Base-by-base conservation (phyloP, 37 sponge, comb jelly and placozoan genomes). In the Diacarnus erythraeanus region DNA sequence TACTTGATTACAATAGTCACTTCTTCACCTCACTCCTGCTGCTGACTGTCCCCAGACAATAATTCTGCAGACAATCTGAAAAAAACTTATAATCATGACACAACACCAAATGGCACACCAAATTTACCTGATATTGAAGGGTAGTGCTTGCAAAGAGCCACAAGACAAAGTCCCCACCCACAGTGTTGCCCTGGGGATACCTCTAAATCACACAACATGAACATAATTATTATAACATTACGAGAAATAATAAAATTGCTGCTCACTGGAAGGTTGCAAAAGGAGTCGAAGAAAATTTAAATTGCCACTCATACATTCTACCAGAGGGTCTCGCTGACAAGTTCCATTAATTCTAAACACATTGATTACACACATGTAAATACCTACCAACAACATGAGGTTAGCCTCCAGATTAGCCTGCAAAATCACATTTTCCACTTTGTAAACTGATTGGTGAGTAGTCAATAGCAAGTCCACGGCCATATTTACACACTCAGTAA, bases 241-340 rank as follows among this genome's bases (percentile, higher is more conserved):
- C n/a, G n/a, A n/a, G n/a, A n/a, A n/a, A n/a, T n/a, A n/a, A n/a
- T n/a, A n/a, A n/a, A n/a, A n/a, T n/a, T n/a, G 12, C 51, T 15
- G 12, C 51, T 47, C 51, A 47, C 51, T 6, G 6, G 51, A 47
- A 3, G 47, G 25, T 36, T 42, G 9, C 36, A 63, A 56, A 25
- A 85, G 38, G 25, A 42, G 40, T 0, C 21, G 36, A 34, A 78
- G 51, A 38, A 78, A 78, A 3, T 3, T 18, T 0, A 56, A 41
- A 29, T 47, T 64, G 40, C 61, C 26, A 17, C 78, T 27, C 51
- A 85, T 37, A 33, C n/a, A 8, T n/a, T 79, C 29, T 36, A 78
- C 41, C n/a, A 85, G 54, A 70, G 86, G 86, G 33, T 85, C 82
- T 21, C 64, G 35, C 82, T 85, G 64, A 21, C 23, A 41, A 59